Base-by-base conservation (phyloP, 2,888 invertebrate genomes). In the Rhagonycha fulva region DNA sequence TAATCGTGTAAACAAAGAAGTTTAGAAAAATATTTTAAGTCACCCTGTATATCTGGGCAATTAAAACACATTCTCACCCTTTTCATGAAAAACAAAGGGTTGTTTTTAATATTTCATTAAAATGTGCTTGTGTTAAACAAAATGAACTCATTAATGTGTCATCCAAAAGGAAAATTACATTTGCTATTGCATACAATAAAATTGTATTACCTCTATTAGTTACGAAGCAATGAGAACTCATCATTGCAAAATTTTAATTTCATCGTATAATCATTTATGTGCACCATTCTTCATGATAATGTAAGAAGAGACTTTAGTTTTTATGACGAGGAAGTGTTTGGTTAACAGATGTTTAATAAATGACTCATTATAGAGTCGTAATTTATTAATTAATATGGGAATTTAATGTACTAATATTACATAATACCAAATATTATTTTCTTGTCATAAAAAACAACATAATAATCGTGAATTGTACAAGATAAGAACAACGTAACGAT, bases 271-370 rank as follows among this genome's bases (percentile, higher is more conserved):
- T 47, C 7, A n/a, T 47, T 47, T 47, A 47, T 47, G 47, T 47
- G 47, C 47, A 47, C 47, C 47, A 47, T 47, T n/a, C 7, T 47
- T 47, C 47, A 47, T n/a, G 47, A 47, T 47, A 47, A 47, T 47
- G 47, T 47, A 47, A 47, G 47, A 47, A 47, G 47, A 47, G 47
- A 47, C 47, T 47, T 47, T 5, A n/a, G 47, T 47, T 47, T 47
- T 47, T 47, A 47, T 47, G 23, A 66, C 4, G 24, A 66, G 63
- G 63, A 72, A 72, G 68, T 72, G 72, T 72, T 71, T 72, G 72
- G 72, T 47, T 68, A 72, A 60, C 72, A 72, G 72, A 72, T 72
- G 72, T 61, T 47, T 47, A 68, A 68, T 47, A 32, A 68, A 30
- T 72, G 72, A 72, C 19, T 72, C 72, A 72, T 24, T 23, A 63